A percentile compares a stretch with the other conserved stretches of the same genome.
phyloP scores from a whole-genome alignment of 2,113 vertebrate species.

The Rostratula benghalensis region DNA sequence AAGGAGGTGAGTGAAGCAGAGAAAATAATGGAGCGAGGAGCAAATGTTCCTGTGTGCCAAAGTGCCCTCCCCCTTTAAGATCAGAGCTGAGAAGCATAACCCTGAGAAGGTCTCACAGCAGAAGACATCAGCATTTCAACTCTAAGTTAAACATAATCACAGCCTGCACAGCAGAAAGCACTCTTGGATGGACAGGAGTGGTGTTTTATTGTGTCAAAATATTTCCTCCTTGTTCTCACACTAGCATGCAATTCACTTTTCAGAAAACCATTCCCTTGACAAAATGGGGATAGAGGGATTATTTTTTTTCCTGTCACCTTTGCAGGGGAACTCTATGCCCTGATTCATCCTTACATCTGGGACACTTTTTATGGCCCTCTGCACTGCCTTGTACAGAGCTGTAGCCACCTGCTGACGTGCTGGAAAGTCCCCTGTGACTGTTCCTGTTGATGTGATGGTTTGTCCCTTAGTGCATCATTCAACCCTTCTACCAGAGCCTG shows the following conservation, averaged over 20 bases:
- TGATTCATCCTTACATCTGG: neutral
- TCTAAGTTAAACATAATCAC: neutral
- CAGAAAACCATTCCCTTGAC: neutral
- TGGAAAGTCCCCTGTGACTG: neutral
- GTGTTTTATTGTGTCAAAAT: neutral
- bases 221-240: neutral
- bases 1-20: neutral
- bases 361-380: accelerated
- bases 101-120: neutral
- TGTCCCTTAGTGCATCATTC: neutral
- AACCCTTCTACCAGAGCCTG: neutral
- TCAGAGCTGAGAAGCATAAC: neutral
- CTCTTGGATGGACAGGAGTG: neutral
- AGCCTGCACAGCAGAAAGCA: neutral
- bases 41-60: accelerated
- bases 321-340: neutral
- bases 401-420: accelerated
- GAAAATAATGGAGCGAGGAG: neutral
- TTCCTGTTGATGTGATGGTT: neutral
- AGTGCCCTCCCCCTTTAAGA: neutral
- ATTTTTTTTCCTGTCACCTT: neutral
- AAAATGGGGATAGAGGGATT: neutral
- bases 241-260: neutral
- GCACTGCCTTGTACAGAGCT: neutral
- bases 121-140: neutral